Evolutionary conservation across 2,797 vertebrate genomes (phyloP), one percentile per base, ranked within the genome.

Genomic region (Sebastolobus altivelis): DNA sequence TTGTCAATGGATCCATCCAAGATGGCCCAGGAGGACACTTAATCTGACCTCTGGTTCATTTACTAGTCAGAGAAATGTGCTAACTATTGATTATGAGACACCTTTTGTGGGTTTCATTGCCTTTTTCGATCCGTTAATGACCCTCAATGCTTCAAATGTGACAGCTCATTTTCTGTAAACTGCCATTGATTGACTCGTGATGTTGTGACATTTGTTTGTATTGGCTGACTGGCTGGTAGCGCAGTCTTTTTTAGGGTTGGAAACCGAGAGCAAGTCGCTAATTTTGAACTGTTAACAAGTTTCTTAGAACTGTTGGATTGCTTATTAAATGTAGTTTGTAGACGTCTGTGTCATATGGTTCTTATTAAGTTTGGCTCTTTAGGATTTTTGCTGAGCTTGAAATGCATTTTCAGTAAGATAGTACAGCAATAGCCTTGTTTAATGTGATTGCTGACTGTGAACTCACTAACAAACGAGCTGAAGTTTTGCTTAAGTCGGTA

Each of bases 41-140:
- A 72, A 88, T 85, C 78, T 76, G 65, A 86, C 61, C 65, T 66
- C 35, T 43, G 67, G 13, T 35, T 80, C 46, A 77, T 79, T 82
- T 54, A 68, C 55, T 37, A 9, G 59, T 71, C 65, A 40, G 60
- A 40, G 52, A 65, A 58, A 38, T 31, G 73, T 58, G 59, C 61
- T 61, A 61, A 31, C 33, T 79, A 85, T 87, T 75, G 81, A 88
- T 86, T 65, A 59, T 69, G 29, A 65, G 71, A 61, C 56, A 27
- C 25, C 31, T n/a, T 58, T 37, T 66, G 81, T 61, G 77, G 60
- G 55, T 75, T 79, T 31, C 9, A 71, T 78, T 12, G 70, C 40
- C 16, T 84, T 61, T 65, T 69, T 79, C 59, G 55, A 82, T 87
- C 63, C 68, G 22, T 66, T 70, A 72, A 80, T 70, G 74, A 72